Conservation (phyloP, 2,888 invertebrate genomes). For the Hirtodrosophila trivittata region DNA sequence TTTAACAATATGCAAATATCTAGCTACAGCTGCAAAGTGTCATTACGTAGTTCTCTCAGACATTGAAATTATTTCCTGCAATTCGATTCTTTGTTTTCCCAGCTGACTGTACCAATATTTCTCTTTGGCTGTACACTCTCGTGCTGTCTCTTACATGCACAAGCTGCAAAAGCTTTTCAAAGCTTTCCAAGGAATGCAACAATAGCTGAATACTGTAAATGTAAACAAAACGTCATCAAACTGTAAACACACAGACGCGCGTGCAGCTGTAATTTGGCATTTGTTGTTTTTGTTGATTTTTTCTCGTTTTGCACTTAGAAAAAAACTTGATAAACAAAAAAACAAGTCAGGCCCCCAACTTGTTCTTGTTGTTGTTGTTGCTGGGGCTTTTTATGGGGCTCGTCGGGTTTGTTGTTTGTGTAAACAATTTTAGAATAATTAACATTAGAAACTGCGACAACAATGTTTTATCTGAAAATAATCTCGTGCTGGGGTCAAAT, state of each 20-base stretch:
- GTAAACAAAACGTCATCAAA: conserved; percentile 74
- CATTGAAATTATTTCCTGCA: too few species aligned
- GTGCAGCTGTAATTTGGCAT: conserved; percentile 7
- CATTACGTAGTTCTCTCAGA: too few species aligned
- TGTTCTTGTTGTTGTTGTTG: conserved; percentile 18
- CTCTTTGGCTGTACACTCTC: conserved; percentile 19
- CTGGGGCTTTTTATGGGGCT: conserved; percentile 25
- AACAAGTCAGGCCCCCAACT: conserved; percentile 56
- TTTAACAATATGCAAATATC: too few species aligned
- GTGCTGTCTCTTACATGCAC: conserved; percentile 9
- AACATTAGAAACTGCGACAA: conserved; percentile 3
- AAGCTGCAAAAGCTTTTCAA: conserved; percentile 10
- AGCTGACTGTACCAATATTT: conserved; percentile 24
- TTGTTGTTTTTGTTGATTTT: conserved; percentile 29
- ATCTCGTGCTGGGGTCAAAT: neutral
- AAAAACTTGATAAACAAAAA: conserved; percentile 54
- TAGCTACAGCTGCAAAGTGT: too few species aligned
- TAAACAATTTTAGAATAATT: conserved; percentile 13
- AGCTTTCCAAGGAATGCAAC: conserved; percentile 40
- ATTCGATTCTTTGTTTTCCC: neutral
- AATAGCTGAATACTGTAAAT: conserved; percentile 23
- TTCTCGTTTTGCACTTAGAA: conserved; percentile 34
- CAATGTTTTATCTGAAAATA: neutral
- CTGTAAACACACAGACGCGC: conserved; percentile 30
- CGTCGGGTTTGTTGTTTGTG: conserved; percentile 6